Base-by-base conservation (phyloP, 2,797 vertebrate species). In the Myiothlypis coronata region DNA sequence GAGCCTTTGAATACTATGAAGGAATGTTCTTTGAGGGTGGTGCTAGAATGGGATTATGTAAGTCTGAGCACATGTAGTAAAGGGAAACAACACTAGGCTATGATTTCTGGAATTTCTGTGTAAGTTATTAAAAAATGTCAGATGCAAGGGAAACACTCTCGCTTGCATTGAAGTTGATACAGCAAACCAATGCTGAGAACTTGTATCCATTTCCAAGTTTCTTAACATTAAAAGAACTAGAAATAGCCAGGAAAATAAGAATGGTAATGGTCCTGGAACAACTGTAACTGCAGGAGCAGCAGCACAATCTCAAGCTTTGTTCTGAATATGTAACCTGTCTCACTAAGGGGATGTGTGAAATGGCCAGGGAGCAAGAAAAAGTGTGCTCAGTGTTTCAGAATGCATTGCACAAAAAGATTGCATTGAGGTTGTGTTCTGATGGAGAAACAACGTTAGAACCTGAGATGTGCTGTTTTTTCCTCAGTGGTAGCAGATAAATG, bases 331-430 rank as follows among this genome's bases (percentile, higher is more conserved):
- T 39, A 46, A 34, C 11, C 6, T 14, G 12, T 32, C 41, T 65
- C 35, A 37, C 18, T 16, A 16, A 37, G 30, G 10, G 11, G 15
- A 21, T 12, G 14, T 2, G 32, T 24, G 50, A 55, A 64, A 41
- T 6, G 11, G 35, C 19, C 32, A 44, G 24, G 35, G 26, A 67
- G 11, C 0, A 0, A 74, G 64, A 56, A 49, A n/a, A 78, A n/a
- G 11, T 7, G 24, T 14, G 14, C 37, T 28, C 27, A 2, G 35
- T 32, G 41, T 39, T 70, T 49, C 52, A 63, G 8, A 65, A 59
- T 3, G 2, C 1, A 0, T 46, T 19, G 4, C 0, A 8, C 46
- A n/a, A 34, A 37, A 20, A 10, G 0, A 3, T 9, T 39, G 13
- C 4, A 1, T 0, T 23, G 27, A 55, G 19, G 6, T 27, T 13